Conservation (phyloP, 2,797 vertebrate species). For the Hipposideros larvatus region DNA sequence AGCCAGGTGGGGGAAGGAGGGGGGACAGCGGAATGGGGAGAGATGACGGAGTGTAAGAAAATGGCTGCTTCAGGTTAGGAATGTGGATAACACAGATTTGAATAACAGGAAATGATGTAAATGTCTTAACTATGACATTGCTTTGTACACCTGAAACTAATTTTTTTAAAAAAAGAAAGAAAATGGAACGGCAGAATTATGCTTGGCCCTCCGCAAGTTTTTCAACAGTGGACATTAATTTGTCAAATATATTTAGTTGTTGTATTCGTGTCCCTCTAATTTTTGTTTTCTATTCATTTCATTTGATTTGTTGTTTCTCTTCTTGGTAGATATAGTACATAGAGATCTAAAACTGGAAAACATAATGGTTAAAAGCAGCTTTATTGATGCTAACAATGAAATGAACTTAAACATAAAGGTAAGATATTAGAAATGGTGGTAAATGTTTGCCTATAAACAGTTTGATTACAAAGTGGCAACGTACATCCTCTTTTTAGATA, state of each 20-base stretch:
- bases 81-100: neutral
- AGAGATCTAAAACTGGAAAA: slow-evolving; percentile 96
- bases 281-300: slow-evolving; percentile 50
- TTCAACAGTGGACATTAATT: neutral
- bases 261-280: slow-evolving; percentile 13
- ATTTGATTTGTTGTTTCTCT: slow-evolving; percentile 77
- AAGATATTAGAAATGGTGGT: slow-evolving; percentile 82
- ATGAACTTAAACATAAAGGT: slow-evolving; percentile 94
- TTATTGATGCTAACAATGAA: slow-evolving; percentile 87
- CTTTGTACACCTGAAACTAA: too few relatives aligned
- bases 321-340: slow-evolving; percentile 92
- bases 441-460: slow-evolving; percentile 67
- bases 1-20: neutral
- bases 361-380: slow-evolving; percentile 94
- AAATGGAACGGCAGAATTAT: neutral
- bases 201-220: neutral
- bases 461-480: slow-evolving; percentile 78
- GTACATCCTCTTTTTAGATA: slow-evolving; percentile 63
- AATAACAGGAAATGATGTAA: neutral
- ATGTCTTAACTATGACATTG: too few relatives aligned
- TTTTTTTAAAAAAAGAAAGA: neutral
- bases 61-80: neutral
- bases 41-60: neutral
- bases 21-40: neutral
- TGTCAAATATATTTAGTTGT: slow-evolving; percentile 2